Percentiles rank a stretch among this genome's conserved stretches.
These are phyloP conservation scores for Chaunax sp. DNA, from an alignment of 2,797 vertebrate genomes.

Conservation along the genomic window DNA sequence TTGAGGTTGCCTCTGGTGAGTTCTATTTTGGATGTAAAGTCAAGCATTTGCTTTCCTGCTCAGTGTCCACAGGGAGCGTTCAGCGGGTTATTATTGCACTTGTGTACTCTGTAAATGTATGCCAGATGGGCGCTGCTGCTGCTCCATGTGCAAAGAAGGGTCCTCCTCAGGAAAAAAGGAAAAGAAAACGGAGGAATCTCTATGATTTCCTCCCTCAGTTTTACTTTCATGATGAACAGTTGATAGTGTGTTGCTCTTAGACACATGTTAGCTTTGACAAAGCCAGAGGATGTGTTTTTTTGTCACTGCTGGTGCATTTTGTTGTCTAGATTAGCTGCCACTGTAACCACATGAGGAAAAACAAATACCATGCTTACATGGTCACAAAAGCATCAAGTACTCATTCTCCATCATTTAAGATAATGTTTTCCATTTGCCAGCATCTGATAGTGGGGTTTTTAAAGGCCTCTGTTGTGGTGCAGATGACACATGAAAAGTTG, in stretches of 20 bases:
- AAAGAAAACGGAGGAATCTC: conserved; percentile 71
- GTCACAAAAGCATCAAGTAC: conserved; percentile 35
- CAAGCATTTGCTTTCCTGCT: conserved; percentile 76
- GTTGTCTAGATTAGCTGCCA: conserved; percentile 30
- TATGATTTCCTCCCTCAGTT: conserved; percentile 65
- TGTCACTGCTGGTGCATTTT: conserved; percentile 18
- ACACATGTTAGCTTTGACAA: conserved; percentile 16
- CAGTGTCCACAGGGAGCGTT: conserved; percentile 70
- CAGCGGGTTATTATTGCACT: conserved; percentile 75
- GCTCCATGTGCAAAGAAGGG: conserved; percentile 57
- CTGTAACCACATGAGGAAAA: conserved; percentile 34
- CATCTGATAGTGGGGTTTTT: neutral
- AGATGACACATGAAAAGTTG: neutral
- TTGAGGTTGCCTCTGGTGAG: conserved; percentile 62
- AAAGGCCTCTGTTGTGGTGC: conserved; percentile 3
- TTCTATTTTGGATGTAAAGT: conserved; percentile 80
- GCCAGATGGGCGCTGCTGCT: conserved; percentile 75
- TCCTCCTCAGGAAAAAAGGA: conserved; percentile 43
- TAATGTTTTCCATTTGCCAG: conserved; percentile 1
- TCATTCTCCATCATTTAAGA: conserved; percentile 19
- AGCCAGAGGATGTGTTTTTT: conserved; percentile 9
- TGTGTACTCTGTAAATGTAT: conserved; percentile 77
- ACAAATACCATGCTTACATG: conserved; percentile 19
- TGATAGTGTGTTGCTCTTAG: conserved; percentile 32
- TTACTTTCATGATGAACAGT: conserved; percentile 67